A percentile compares a stretch with the other conserved stretches of the same genome.
Evolutionary conservation across 2,888 invertebrate species (phyloP).

Genomic region (Eilema caniola): DNA sequence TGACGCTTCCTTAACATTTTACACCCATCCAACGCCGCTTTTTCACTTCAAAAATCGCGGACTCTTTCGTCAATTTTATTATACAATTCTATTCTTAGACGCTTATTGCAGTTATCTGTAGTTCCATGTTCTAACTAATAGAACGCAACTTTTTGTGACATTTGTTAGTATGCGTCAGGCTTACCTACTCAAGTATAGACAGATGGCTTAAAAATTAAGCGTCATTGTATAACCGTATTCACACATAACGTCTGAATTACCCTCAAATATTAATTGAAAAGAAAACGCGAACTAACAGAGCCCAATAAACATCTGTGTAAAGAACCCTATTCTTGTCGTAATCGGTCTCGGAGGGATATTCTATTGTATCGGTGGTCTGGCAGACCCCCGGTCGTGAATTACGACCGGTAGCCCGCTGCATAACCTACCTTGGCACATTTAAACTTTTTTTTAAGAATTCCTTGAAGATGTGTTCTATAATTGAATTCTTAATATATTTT

Average conservation of each 20-base stretch:
- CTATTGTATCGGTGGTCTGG: constrained; percentile 48
- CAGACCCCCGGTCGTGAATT: constrained; percentile 41
- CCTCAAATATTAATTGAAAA: constrained; percentile 16
- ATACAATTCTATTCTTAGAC: too few relatives aligned
- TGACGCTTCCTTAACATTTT: too few relatives aligned
- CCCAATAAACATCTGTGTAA: constrained; percentile 36
- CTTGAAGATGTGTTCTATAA: background rate
- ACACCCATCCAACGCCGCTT: too few relatives aligned
- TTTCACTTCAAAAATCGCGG: too few relatives aligned
- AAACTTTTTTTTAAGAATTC: background rate
- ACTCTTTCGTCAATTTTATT: too few relatives aligned
- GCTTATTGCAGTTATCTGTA: too few relatives aligned
- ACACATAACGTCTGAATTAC: constrained; percentile 8
- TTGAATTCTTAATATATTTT: background rate
- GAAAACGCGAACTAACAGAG: constrained; percentile 17
- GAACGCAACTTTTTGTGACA: background rate
- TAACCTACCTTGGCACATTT: constrained; percentile 7
- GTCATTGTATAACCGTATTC: constrained; percentile 13
- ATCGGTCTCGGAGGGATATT: constrained; percentile 47
- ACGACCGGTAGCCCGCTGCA: constrained; percentile 23
- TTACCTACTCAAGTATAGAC: constrained; percentile 9
- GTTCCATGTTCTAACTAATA: too few relatives aligned
- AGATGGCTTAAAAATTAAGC: constrained; percentile 15
- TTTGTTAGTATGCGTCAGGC: background rate
- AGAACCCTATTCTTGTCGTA: constrained; percentile 42